Percentiles rank a stretch among this genome's conserved stretches.
Conservation (phyloP, 2,888 invertebrate genomes). For the Gandaritis pyraliata region DNA sequence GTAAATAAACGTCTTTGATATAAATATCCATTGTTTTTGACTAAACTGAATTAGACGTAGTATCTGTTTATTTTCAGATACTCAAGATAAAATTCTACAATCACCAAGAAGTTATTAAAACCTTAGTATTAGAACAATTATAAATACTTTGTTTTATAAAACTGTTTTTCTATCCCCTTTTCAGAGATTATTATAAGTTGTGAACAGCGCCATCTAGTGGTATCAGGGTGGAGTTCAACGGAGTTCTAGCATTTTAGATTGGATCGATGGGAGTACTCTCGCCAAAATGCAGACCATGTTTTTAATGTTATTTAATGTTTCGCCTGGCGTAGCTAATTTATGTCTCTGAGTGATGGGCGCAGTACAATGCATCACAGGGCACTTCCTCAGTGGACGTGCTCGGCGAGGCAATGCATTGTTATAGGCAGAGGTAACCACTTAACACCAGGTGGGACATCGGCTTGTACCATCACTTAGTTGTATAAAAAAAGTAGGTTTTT, state of each 20-base stretch:
- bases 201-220: background rate
- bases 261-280: background rate
- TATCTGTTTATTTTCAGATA: constrained; percentile 4
- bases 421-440: no score
- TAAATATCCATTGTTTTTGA: background rate
- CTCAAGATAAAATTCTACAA: constrained; percentile 1
- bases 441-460: no score
- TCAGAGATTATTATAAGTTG: constrained; percentile 1
- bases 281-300: background rate
- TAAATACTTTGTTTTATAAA: background rate
- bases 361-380: no score
- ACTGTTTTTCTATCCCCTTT: background rate
- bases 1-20: background rate
- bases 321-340: no score
- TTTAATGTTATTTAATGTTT: no score
- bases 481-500: no score
- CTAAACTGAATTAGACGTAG: background rate
- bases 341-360: no score
- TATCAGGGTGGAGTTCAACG: background rate
- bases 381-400: no score
- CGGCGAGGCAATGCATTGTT: no score
- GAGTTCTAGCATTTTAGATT: background rate
- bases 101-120: background rate
- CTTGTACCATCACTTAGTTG: no score
- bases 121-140: background rate